Conservation (phyloP, 2,888 invertebrate genomes). For the Plagodis dolabraria region DNA sequence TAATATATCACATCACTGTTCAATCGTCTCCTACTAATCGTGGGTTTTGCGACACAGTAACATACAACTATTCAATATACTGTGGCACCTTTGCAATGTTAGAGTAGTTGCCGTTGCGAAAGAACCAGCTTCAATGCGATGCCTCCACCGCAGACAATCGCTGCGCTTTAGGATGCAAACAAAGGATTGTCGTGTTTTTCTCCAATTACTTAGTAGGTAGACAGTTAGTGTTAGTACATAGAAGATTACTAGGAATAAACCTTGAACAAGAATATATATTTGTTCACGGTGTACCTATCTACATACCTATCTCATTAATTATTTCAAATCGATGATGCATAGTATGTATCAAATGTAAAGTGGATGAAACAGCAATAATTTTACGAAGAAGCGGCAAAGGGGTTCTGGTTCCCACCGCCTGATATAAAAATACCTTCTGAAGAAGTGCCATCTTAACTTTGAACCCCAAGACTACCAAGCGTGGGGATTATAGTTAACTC, state of each 20-base stretch:
- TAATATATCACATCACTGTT: neutral
- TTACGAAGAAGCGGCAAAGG: too few relatives aligned
- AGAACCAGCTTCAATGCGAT: constrained; percentile 11
- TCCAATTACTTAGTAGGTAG: neutral
- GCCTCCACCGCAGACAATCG: constrained; percentile 2
- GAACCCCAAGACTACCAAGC: too few relatives aligned
- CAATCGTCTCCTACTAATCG: neutral
- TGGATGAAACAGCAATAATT: too few relatives aligned
- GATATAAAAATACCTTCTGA: too few relatives aligned
- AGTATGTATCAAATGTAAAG: too few relatives aligned
- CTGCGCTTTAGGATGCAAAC: constrained; percentile 5
- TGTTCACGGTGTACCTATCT: too few relatives aligned
- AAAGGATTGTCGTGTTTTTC: neutral
- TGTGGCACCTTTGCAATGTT: constrained; percentile 18
- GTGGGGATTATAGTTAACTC: too few relatives aligned
- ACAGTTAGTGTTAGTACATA: too few relatives aligned
- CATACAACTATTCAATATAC: neutral
- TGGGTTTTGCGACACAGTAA: constrained; percentile 16
- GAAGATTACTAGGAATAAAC: neutral
- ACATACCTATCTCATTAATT: too few relatives aligned
- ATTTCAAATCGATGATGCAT: too few relatives aligned
- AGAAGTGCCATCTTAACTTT: too few relatives aligned
- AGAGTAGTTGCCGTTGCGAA: constrained; percentile 21
- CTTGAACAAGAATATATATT: neutral
- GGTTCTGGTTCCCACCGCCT: too few relatives aligned